Base-by-base conservation (phyloP, 2,888 invertebrate species). In the Hyposoter dolosus region DNA sequence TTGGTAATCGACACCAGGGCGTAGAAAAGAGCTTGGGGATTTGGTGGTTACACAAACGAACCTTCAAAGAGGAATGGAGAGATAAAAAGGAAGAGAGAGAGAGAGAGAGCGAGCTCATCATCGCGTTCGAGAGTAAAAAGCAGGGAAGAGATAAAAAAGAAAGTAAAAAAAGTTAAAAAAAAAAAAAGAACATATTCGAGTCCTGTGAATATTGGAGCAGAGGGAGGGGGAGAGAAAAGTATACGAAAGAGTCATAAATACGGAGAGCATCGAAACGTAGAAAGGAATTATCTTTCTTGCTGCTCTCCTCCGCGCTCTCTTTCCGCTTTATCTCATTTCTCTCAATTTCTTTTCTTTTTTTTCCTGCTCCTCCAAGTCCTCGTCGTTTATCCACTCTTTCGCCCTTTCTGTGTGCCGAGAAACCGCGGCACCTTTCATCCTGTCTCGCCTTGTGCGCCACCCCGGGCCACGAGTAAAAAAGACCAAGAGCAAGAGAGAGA, bases 181-280 rank as follows among this genome's bases (percentile, higher is more conserved):
- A 50, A 23, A 50, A 6, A 19, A 66, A 19, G 5, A 4, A 3
- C 5, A 40, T 40, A 43, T 60, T 45, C 9, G 75, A 68, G 17
- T 76, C 75, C 63, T 78, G 69, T 47, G 72, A 80, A 86, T 83
- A 83, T 80, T 83, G 72, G 72, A 77, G 80, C 66, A 77, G 12
- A 69, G 45, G 10, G 40, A 5, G 40, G 40, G 40, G 60, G 28
- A 17, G 68, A 69, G 69, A 76, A 50, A 76, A 69, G 63, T 56
- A 65, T 82, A 69, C 81, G 72, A 71, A 85, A 69, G 83, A 80
- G 79, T 78, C 66, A 84, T 89, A 89, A 91, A 89, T 88, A 88
- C 89, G 88, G 89, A 85, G 87, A 88, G 85, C 71, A 72, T 90
- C 89, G 88, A 90, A 89, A 90, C 85, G 90, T 88, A 89, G 90